Conservation (phyloP, 2,888 invertebrate species). For the Hedya salicella region DNA sequence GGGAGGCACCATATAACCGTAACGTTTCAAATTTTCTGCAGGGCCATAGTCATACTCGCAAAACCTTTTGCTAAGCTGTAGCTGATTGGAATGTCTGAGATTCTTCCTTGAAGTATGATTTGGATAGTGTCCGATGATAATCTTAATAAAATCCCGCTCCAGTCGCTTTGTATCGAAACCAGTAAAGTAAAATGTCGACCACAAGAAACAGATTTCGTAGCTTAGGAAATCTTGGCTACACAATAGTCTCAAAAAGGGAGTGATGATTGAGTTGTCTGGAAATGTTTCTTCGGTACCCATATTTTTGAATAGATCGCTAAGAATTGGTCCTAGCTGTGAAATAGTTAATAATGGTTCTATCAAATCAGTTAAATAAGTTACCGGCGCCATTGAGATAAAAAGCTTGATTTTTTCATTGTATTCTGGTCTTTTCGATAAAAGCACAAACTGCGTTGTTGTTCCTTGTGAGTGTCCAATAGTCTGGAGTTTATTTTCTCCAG, state of each 20-base stretch:
- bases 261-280: conserved; percentile 39
- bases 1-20: conserved; percentile 54
- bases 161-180: conserved; percentile 49
- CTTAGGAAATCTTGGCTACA: conserved; percentile 32
- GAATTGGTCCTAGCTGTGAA: conserved; percentile 5
- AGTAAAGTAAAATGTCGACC: conserved; percentile 8
- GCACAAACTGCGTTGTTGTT: conserved; percentile 34
- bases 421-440: conserved; percentile 40
- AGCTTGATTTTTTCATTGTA: conserved; percentile 44
- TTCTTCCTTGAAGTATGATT: conserved; percentile 59
- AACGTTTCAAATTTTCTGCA: conserved; percentile 51
- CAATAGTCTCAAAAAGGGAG: conserved; percentile 34
- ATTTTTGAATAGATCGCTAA: conserved; percentile 28
- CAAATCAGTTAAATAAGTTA: conserved; percentile 48
- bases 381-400: conserved; percentile 39
- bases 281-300: conserved; percentile 44
- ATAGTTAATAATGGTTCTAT: conserved; percentile 36
- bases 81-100: conserved; percentile 58
- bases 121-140: conserved; percentile 56
- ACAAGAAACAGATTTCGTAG: conserved; percentile 34
- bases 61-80: conserved; percentile 53
- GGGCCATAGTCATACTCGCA: conserved; percentile 59
- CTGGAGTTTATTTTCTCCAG: conserved; percentile 25
- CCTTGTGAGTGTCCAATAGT: conserved; percentile 46
- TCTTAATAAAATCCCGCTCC: conserved; percentile 51